Percentiles rank a stretch among this genome's conserved stretches.
phyloP scores from a whole-genome alignment of 2,888 invertebrate genomes.

The Hypolimnas misippus region DNA sequence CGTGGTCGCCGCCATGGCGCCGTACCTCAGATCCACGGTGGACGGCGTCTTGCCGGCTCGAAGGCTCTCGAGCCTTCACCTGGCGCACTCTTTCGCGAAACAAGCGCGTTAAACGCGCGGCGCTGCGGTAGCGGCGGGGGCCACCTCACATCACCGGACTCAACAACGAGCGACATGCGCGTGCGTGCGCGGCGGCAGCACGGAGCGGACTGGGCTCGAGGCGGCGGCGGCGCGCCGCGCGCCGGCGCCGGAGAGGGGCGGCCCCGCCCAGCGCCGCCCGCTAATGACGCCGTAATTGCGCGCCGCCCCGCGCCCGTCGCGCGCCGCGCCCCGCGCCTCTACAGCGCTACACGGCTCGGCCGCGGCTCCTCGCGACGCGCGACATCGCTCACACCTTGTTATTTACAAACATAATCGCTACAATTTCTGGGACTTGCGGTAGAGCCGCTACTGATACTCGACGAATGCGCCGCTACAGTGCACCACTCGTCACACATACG shows the following conservation, averaged over 20 bases:
- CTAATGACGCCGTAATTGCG: constrained; percentile 47
- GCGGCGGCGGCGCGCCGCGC: constrained; percentile 69
- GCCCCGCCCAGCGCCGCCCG: constrained; percentile 73
- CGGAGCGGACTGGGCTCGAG: constrained; percentile 74
- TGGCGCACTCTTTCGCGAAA: constrained; percentile 77
- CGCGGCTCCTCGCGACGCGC: constrained; percentile 37
- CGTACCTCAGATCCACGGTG: constrained; percentile 86
- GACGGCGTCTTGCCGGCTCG: constrained; percentile 87
- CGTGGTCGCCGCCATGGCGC: constrained; percentile 97
- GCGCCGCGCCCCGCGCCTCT: constrained; percentile 41
- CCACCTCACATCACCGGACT: constrained; percentile 80
- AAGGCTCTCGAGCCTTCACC: constrained; percentile 82
- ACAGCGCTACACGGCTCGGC: constrained; percentile 21
- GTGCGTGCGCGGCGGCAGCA: constrained; percentile 84
- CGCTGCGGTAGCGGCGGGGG: constrained; percentile 80
- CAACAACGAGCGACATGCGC: constrained; percentile 83
- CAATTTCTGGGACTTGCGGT: constrained; percentile 33
- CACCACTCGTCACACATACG: not conserved
- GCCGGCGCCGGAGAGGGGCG: constrained; percentile 64
- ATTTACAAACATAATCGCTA: constrained; percentile 50
- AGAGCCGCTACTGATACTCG: constrained; percentile 15
- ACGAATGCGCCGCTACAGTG: constrained; percentile 17
- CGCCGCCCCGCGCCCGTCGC: constrained; percentile 45
- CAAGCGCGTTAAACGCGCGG: constrained; percentile 77
- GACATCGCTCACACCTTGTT: constrained; percentile 46